Percentiles rank a stretch among this genome's conserved stretches.
These are phyloP conservation scores for Xestia ashworthii DNA, from an alignment of 2,888 invertebrate species.

Conservation along the genomic window DNA sequence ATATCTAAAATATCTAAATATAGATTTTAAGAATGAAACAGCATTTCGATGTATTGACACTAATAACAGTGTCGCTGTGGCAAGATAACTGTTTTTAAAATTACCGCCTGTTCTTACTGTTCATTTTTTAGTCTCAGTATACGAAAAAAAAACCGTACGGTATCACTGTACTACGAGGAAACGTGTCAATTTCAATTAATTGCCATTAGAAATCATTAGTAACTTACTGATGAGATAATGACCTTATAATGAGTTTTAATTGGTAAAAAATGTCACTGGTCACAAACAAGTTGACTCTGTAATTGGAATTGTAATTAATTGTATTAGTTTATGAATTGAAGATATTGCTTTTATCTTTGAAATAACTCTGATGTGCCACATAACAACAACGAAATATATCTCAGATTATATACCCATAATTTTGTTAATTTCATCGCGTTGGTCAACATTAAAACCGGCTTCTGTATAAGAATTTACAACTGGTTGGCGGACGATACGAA, in stretches of 20 bases:
- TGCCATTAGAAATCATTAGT: slow-evolving; percentile 29
- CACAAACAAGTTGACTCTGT: slow-evolving; percentile 5
- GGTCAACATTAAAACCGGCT: slow-evolving; percentile 50
- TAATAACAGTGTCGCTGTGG: slow-evolving; percentile 9
- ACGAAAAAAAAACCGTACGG: background rate
- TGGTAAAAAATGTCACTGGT: slow-evolving; percentile 21
- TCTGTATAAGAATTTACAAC: slow-evolving; percentile 38
- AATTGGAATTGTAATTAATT: slow-evolving; percentile 24
- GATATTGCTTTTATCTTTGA: background rate
- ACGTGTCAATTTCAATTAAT: slow-evolving; percentile 4
- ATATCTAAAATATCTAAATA: background rate
- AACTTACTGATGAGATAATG: slow-evolving; percentile 7
- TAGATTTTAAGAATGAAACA: background rate
- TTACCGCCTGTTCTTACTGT: background rate
- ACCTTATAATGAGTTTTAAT: slow-evolving; percentile 32
- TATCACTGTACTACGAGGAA: background rate
- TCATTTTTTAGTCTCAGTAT: background rate
- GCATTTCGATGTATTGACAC: background rate
- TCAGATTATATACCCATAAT: slow-evolving; percentile 7
- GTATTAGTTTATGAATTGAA: background rate
- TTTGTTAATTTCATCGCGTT: slow-evolving; percentile 11
- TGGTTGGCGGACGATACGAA: slow-evolving; percentile 16
- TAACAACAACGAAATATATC: background rate
- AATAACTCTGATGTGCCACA: background rate
- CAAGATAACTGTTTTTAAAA: slow-evolving; percentile 24